Conservation (phyloP, 2,113 vertebrate genomes). For the Triplophysa rosa region DNA sequence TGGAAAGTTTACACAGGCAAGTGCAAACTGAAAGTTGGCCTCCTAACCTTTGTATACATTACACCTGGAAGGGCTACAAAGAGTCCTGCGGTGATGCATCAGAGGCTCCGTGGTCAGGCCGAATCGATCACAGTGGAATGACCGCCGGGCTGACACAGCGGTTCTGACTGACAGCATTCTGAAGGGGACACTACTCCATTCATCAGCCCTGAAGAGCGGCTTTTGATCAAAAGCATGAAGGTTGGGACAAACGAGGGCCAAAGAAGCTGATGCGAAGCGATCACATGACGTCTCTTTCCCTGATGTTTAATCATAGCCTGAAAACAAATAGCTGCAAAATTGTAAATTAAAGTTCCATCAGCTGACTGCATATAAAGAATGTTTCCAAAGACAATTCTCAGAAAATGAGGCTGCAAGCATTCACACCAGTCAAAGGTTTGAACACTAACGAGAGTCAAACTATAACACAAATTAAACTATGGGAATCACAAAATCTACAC, state of each 20-base stretch:
- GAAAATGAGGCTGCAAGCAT: neutral
- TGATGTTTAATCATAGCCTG: constrained; percentile 6
- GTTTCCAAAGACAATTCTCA: constrained; percentile 22
- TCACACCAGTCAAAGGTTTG: neutral
- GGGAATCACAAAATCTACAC: neutral
- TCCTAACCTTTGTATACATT: constrained; percentile 45
- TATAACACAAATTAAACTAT: too few relatives aligned
- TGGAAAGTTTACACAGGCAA: constrained; percentile 50
- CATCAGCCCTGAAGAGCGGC: neutral
- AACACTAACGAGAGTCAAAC: neutral
- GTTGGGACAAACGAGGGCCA: neutral
- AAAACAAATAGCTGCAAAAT: neutral
- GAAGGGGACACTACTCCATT: constrained; percentile 40
- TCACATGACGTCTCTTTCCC: constrained; percentile 2
- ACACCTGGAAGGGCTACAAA: constrained; percentile 43
- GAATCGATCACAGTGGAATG: constrained; percentile 47
- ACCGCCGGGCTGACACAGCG: constrained; percentile 34
- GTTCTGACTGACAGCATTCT: constrained; percentile 48
- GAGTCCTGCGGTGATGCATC: constrained; percentile 24
- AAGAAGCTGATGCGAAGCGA: neutral
- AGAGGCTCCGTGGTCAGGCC: constrained; percentile 44
- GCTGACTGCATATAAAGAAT: constrained; percentile 14
- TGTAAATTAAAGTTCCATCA: neutral
- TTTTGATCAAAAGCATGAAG: constrained; percentile 6
- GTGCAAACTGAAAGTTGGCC: constrained; percentile 17